phyloP scores from a whole-genome alignment of 1,140 invertebrate species.

The Bombus fervidus region DNA sequence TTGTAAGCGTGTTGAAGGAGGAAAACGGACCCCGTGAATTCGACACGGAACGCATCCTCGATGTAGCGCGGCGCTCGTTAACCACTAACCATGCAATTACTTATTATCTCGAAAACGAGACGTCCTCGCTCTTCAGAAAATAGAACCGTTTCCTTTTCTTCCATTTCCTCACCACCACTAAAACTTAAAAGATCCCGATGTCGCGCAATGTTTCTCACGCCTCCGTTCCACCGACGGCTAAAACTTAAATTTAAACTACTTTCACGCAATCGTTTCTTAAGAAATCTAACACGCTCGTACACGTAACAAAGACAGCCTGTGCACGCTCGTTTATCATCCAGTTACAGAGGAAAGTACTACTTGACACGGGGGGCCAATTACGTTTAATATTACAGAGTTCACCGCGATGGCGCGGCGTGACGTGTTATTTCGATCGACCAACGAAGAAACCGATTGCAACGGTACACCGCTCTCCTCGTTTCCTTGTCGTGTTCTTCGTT shows the following conservation, averaged over 20 bases:
- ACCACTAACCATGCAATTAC: conserved; percentile 30
- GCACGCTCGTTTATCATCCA: conserved; percentile 27
- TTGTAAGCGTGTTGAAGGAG: conserved; percentile 60
- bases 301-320: not conserved
- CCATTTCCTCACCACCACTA: not conserved
- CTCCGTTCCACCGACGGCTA: too few relatives aligned
- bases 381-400: conserved; percentile 45
- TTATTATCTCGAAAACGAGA: conserved; percentile 40
- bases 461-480: not conserved
- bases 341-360: conserved; percentile 37
- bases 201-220: conserved; percentile 6
- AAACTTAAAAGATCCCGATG: not conserved
- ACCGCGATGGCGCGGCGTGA: conserved; percentile 25
- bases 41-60: conserved; percentile 46
- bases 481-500: not conserved
- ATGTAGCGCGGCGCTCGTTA: conserved; percentile 41
- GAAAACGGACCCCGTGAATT: conserved; percentile 60
- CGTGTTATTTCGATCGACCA: conserved; percentile 17
- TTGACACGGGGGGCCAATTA: conserved; percentile 58
- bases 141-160: not conserved
- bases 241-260: not conserved
- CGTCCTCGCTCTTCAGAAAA: conserved; percentile 1
- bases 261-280: conserved; percentile 17
- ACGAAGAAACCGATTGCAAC: conserved; percentile 28
- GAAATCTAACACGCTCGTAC: conserved; percentile 17